Conservation (phyloP, 2,888 invertebrate species). For the Plemyria rubiginata region DNA sequence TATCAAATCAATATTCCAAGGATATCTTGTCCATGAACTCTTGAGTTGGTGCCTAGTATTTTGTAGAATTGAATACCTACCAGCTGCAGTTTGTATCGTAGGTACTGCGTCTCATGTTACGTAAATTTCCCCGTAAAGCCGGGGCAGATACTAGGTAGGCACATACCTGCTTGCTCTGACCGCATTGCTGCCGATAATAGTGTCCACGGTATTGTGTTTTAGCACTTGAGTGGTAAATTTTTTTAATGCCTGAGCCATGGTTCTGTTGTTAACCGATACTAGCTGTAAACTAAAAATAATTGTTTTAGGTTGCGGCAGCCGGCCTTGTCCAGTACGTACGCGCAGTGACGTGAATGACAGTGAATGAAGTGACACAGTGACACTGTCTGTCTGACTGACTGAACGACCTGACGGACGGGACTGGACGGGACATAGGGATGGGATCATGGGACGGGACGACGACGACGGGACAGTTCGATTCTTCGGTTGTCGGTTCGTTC, state of each 20-base stretch:
- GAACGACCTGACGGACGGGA: too few species aligned
- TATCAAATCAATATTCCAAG: background rate
- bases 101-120: conserved; percentile 50
- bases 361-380: too few species aligned
- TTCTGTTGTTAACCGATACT: conserved; percentile 45
- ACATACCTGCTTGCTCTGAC: conserved; percentile 68
- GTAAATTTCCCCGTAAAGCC: conserved; percentile 61
- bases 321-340: background rate
- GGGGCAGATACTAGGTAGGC: conserved; percentile 44
- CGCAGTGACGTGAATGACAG: too few species aligned
- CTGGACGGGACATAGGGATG: too few species aligned
- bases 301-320: conserved; percentile 1
- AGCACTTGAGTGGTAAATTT: conserved; percentile 67
- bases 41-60: background rate
- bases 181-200: conserved; percentile 50
- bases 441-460: too few species aligned
- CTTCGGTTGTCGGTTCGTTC: too few species aligned
- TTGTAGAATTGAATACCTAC: background rate
- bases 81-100: background rate
- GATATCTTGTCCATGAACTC: background rate
- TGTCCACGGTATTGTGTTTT: conserved; percentile 67
- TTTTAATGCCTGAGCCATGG: conserved; percentile 69
- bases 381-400: too few species aligned
- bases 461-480: too few species aligned
- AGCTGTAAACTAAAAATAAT: conserved; percentile 18